phyloP scores from a whole-genome alignment of 2,113 vertebrate species.

The Ptilonorhynchus violaceus region DNA sequence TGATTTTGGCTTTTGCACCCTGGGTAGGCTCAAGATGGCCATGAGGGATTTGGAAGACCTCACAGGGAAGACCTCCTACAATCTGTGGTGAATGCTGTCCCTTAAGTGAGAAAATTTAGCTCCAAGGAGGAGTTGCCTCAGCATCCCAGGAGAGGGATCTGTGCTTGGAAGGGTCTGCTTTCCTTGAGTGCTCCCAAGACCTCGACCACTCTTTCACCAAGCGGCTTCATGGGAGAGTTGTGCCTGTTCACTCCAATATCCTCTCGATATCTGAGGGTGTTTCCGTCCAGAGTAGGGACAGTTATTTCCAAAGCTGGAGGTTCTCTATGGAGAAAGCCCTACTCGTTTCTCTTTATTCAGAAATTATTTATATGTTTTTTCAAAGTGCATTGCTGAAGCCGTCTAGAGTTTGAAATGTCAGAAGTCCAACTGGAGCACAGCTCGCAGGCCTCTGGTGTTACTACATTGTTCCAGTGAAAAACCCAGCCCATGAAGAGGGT shows the following conservation, averaged over 20 bases:
- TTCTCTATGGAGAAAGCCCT: not conserved
- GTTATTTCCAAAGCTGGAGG: not conserved
- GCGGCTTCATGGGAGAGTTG: not conserved
- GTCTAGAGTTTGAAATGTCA: not conserved
- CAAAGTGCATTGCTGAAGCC: not conserved
- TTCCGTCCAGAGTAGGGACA: not conserved
- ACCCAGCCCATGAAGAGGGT: not conserved
- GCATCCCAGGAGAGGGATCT: not conserved
- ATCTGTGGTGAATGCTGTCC: not conserved
- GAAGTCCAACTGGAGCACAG: not conserved
- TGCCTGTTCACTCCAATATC: not conserved
- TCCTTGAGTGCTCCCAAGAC: not conserved
- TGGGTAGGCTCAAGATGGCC: not conserved
- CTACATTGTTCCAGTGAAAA: conserved; percentile 10
- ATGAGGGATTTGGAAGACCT: not conserved
- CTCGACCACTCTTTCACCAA: not conserved
- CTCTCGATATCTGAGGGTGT: not conserved
- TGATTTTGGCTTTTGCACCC: not conserved
- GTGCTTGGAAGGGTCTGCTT: not conserved
- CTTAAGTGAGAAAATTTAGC: not conserved
- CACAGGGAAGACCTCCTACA: conserved; percentile 57
- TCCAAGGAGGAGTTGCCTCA: not conserved
- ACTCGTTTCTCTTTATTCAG: not conserved
- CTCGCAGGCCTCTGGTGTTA: not conserved
- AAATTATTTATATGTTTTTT: not conserved